Evolutionary conservation across 2,113 vertebrate species (phyloP).

Genomic region (Fukomys damarensis): DNA sequence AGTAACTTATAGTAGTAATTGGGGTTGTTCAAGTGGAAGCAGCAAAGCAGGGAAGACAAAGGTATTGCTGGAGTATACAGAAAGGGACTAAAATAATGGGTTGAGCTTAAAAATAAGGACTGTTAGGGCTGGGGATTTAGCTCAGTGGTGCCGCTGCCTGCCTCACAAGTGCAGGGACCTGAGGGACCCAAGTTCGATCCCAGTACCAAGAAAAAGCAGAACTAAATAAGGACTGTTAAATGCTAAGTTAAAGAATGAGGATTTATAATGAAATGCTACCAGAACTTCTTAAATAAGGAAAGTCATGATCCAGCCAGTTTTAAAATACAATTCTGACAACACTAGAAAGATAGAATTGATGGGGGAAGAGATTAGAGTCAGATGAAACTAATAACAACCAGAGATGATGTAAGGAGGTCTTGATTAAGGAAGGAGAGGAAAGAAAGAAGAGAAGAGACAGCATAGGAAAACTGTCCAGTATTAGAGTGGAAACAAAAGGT

Average conservation of each 20-base stretch:
- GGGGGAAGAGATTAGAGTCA: not conserved
- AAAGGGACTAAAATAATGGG: not conserved
- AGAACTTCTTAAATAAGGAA: constrained; percentile 19
- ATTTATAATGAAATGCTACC: not conserved
- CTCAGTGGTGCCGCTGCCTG: no score
- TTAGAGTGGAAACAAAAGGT: not conserved
- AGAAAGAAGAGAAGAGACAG: not conserved
- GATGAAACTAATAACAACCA: not conserved
- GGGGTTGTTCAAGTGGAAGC: not conserved
- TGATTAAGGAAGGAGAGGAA: not conserved
- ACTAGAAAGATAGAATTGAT: not conserved
- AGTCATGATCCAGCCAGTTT: not conserved
- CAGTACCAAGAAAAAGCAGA: no score
- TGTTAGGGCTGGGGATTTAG: no score
- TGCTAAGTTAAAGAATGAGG: not conserved
- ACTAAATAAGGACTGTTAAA: not conserved
- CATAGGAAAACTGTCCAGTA: not conserved
- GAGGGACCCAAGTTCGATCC: no score
- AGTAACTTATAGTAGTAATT: not conserved
- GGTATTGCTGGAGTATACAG: not conserved
- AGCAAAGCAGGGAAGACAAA: not conserved
- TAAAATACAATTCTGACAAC: constrained; percentile 16
- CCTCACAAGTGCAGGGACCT: no score
- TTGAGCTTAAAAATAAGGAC: not conserved
- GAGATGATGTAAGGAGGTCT: not conserved